Conservation (phyloP, 2,888 invertebrate genomes). For the Philaethria dido region DNA sequence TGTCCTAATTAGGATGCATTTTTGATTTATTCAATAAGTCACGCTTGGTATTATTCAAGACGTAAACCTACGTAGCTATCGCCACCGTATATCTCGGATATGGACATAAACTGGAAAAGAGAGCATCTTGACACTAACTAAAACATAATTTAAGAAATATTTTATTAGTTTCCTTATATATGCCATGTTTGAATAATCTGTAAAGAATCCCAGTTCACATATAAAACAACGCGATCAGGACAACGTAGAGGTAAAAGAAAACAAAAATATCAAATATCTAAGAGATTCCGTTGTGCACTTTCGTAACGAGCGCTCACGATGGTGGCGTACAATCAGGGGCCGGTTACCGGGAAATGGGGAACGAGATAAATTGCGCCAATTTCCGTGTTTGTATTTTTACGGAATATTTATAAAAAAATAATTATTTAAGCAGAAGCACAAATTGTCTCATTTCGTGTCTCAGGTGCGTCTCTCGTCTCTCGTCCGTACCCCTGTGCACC, state of each 20-base stretch:
- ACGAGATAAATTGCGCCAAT: constrained; percentile 24
- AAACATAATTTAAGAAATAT: too few relatives aligned
- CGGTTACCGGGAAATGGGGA: constrained; percentile 6
- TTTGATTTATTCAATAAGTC: too few relatives aligned
- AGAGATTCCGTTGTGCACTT: background rate
- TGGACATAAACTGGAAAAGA: too few relatives aligned
- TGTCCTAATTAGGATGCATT: too few relatives aligned
- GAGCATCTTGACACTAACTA: too few relatives aligned
- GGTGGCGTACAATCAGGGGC: background rate
- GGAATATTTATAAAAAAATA: constrained; percentile 22
- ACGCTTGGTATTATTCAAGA: too few relatives aligned
- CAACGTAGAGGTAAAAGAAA: background rate
- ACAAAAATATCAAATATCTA: constrained; percentile 1
- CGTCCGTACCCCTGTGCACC: too few relatives aligned
- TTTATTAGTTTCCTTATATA: too few relatives aligned
- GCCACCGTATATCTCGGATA: too few relatives aligned
- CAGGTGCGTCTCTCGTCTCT: constrained; percentile 27
- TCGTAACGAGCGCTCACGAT: background rate
- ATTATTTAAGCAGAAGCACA: constrained; percentile 22
- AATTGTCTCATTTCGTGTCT: constrained; percentile 15
- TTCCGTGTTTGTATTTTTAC: constrained; percentile 18
- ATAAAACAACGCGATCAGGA: background rate
- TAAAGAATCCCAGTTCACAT: background rate
- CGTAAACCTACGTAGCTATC: too few relatives aligned
- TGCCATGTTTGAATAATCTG: background rate